Evolutionary conservation across 1,140 invertebrate species (phyloP).

Genomic region (Drosophila burlai): DNA sequence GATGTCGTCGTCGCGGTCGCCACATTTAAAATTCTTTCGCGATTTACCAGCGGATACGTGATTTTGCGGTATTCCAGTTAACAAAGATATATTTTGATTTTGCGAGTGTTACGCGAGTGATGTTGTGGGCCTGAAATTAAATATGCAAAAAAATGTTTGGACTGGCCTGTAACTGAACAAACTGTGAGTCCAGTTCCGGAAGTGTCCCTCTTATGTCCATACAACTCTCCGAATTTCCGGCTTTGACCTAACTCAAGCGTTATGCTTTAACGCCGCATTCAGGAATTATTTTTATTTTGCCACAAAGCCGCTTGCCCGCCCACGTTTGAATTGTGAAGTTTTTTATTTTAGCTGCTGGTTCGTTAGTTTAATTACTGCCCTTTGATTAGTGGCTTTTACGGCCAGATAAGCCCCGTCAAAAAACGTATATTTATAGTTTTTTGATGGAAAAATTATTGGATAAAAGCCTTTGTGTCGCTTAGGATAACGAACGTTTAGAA

Average conservation of each 20-base stretch:
- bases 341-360: conserved; percentile 32
- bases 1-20: conserved; percentile 22
- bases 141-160: conserved; percentile 53
- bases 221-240: conserved; percentile 29
- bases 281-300: conserved; percentile 18
- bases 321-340: not conserved
- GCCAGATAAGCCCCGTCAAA: conserved; percentile 22
- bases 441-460: conserved; percentile 22
- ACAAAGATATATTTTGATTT: conserved; percentile 18
- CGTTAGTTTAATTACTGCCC: conserved; percentile 51
- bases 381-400: conserved; percentile 50
- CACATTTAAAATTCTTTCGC: not conserved
- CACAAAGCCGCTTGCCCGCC: conserved; percentile 4
- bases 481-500: conserved; percentile 1
- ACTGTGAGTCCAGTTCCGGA: conserved; percentile 25
- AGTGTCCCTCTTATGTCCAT: conserved; percentile 23
- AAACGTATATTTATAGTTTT: conserved; percentile 19
- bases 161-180: conserved; percentile 34
- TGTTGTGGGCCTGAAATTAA: conserved; percentile 42
- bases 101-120: conserved; percentile 6
- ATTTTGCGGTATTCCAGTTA: conserved; percentile 53
- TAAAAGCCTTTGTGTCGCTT: conserved; percentile 11
- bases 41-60: conserved; percentile 18
- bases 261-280: conserved; percentile 14
- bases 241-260: conserved; percentile 53